Percentiles rank a stretch among this genome's conserved stretches.
phyloP scores from a whole-genome alignment of 2,888 invertebrate species.

The Drosophila macrospina region DNA sequence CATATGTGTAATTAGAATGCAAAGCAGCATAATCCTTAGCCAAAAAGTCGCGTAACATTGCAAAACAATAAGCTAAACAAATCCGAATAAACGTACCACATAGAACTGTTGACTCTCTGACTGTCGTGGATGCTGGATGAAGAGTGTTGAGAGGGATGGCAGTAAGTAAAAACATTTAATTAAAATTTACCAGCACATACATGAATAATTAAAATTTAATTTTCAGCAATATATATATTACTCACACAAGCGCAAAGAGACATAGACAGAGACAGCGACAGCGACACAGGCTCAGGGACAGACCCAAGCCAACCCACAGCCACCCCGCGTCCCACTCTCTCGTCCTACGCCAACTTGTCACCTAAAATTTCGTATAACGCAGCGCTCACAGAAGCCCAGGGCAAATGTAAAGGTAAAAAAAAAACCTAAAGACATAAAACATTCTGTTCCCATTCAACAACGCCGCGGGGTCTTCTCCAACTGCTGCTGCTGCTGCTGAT shows the following conservation, averaged over 20 bases:
- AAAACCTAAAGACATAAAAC: conserved; percentile 54
- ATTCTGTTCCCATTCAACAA: conserved; percentile 49
- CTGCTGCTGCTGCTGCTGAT: neutral
- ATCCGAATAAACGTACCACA: neutral
- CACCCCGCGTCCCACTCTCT: neutral
- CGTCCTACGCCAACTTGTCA: conserved; percentile 62
- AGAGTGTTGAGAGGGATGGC: neutral
- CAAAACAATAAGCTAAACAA: conserved; percentile 41
- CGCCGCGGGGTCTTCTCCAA: conserved; percentile 12
- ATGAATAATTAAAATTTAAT: conserved; percentile 80
- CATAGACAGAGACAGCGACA: conserved; percentile 2
- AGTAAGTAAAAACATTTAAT: conserved; percentile 75
- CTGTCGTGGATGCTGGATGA: neutral
- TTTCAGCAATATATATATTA: conserved; percentile 74
- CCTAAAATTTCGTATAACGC: conserved; percentile 61
- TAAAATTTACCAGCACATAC: conserved; percentile 74
- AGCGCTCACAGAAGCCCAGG: conserved; percentile 35
- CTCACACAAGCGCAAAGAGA: conserved; percentile 28
- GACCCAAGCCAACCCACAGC: neutral
- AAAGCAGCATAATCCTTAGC: conserved; percentile 56
- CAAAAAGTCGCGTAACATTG: conserved; percentile 44
- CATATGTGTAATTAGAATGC: conserved; percentile 63
- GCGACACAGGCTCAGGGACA: conserved; percentile 2
- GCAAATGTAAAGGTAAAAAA: conserved; percentile 44
- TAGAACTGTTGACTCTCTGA: neutral